Base-by-base conservation (phyloP, 2,888 invertebrate genomes). In the Caenorhabditis sp. region DNA sequence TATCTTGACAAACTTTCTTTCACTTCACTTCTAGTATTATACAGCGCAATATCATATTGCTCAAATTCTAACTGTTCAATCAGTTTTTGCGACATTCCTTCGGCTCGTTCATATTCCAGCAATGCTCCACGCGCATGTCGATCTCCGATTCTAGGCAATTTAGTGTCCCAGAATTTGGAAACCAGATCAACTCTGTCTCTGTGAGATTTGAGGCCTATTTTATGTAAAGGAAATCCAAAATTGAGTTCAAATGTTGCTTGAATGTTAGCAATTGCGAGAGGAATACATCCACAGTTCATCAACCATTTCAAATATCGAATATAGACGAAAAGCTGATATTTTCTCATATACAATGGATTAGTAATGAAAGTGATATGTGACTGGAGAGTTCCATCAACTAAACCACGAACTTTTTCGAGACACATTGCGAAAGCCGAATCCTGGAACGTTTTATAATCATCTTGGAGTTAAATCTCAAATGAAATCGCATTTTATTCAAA, bases 121-220 rank as follows among this genome's bases (percentile, higher is more conserved):
- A 23, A 26, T 1, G 61, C 61, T 20, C 70, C 70, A 0, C 53
- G 20, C 0, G 23, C 70, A 1, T 49, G 38, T 4, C 14, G 3
- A 56, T 72, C 71, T 1, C 71, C 72, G 50, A 72, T 72, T 50
- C 72, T 52, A 1, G 72, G 72, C 21, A 64, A 2, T 25, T n/a
- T 8, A 0, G 36, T n/a, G 1, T 64, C 14, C 72, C 72, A 72
- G 8, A 62, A 65, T 1, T 27, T 25, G 0, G 17, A 10, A 10
- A 70, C 17, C 10, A 8, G 14, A 1, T 26, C 25, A 0, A 57
- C 20, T 2, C 52, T 38, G 12, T 56, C 56, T 8, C 25, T 3
- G 8, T 56, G 56, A 3, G 26, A 3, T 26, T 25, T 25, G 8
- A 43, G 17, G 12, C 43, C 43, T 26, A n/a, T 5, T 56, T 17